Evolutionary conservation across 2,113 vertebrate species (phyloP), one percentile per base, ranked within the genome.

Genomic region (Motacilla alba): DNA sequence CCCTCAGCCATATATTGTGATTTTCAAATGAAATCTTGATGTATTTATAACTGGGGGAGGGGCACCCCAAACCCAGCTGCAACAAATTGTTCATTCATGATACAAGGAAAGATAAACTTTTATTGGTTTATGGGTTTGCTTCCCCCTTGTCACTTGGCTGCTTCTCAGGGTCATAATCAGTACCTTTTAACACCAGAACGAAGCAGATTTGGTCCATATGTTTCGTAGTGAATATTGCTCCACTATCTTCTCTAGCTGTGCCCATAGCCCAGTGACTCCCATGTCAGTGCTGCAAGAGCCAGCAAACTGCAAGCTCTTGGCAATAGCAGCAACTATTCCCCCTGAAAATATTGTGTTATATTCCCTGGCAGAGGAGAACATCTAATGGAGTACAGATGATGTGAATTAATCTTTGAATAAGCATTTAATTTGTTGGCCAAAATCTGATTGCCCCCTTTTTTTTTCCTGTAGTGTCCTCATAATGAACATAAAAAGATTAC

Each of bases 341-440:
- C 93, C 75, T 94, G 94, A 97, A 97, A 95, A 94, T 96, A 97
- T 94, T 96, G 95, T 95, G 94, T 95, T 93, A 72, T 97, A 96
- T 94, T 93, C 95, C 55, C 94, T 97, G 97, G 95, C 96, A 90
- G 43, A 94, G 73, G 19, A 90, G 79, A 94, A 78, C 81, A 91
- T 69, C 56, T 97, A 97, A 97, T 97, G 79, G 84, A 96, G 84
- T 83, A 79, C 97, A 97, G 97, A 97, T 97, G 96, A 96, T 91
- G 68, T 78, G 87, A 95, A 95, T 96, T 97, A 96, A 96, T 96
- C 84, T 96, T 95, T 90, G 95, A 95, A 95, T 93, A 96, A 96
- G 95, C 87, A 83, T 80, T 97, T 96, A 90, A 94, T 97, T 97
- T 90, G 69, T 92, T 97, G 95, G 94, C 97, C 73, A 94, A 94